phyloP scores from a whole-genome alignment of 2,113 vertebrate genomes.

The Strix aluco region DNA sequence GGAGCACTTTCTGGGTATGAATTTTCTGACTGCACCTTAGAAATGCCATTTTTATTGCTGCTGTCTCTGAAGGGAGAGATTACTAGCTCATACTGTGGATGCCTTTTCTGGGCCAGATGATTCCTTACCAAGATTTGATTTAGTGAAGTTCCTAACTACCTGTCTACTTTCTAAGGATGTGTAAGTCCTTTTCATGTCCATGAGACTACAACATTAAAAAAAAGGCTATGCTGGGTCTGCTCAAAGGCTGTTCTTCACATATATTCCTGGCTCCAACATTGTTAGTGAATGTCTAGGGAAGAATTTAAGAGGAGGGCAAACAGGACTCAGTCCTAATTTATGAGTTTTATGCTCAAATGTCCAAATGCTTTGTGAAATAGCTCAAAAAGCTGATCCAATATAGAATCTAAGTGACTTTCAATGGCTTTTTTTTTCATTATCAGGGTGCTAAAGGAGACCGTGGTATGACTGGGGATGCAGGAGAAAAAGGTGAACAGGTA shows the following conservation, averaged over 20 bases:
- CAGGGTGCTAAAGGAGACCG: constrained; percentile 88
- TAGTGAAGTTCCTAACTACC: not conserved
- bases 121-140: not conserved
- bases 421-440: not conserved
- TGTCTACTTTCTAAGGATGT: not conserved
- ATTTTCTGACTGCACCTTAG: not conserved
- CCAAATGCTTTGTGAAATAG: not conserved
- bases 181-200: not conserved
- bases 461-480: constrained; percentile 79
- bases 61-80: not conserved
- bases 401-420: not conserved
- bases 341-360: not conserved
- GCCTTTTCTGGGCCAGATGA: not conserved
- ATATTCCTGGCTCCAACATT: not conserved
- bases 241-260: not conserved
- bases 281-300: not conserved
- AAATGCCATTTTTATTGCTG: not conserved
- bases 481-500: constrained; percentile 91
- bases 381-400: not conserved
- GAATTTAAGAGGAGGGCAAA: not conserved
- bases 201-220: not conserved
- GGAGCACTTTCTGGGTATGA: not conserved
- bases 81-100: not conserved
- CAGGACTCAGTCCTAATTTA: not conserved
- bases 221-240: not conserved